Conservation (phyloP, 2,888 invertebrate genomes). For the Parnassius glacialis region DNA sequence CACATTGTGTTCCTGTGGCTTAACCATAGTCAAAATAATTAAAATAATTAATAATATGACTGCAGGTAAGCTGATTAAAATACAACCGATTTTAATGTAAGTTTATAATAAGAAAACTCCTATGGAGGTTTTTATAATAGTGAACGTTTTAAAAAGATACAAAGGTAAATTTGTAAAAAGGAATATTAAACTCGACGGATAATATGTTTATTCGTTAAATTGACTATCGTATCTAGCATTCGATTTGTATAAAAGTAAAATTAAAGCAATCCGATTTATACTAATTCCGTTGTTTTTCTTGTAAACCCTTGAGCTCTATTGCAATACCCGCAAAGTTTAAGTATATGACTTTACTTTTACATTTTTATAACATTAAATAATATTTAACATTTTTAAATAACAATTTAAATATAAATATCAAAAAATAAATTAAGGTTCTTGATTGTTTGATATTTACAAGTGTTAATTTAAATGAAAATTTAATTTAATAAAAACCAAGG, state of each 20-base stretch:
- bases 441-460: too few relatives aligned
- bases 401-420: too few relatives aligned
- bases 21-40: slow-evolving; percentile 64
- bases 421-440: too few relatives aligned
- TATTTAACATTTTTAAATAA: too few relatives aligned
- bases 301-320: background rate
- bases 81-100: slow-evolving; percentile 74
- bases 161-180: slow-evolving; percentile 78
- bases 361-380: too few relatives aligned
- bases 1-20: slow-evolving; percentile 72
- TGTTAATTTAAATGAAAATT: too few relatives aligned
- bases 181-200: slow-evolving; percentile 69
- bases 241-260: slow-evolving; percentile 82
- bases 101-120: slow-evolving; percentile 75
- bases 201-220: slow-evolving; percentile 78
- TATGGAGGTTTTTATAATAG: slow-evolving; percentile 79
- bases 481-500: too few relatives aligned
- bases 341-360: background rate
- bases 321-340: background rate
- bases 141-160: slow-evolving; percentile 63
- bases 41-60: slow-evolving; percentile 58
- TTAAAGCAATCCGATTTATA: slow-evolving; percentile 82
- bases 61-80: slow-evolving; percentile 65
- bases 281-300: slow-evolving; percentile 64
- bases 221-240: slow-evolving; percentile 80